Evolutionary conservation across 2,113 vertebrate genomes (phyloP), one percentile per base, ranked within the genome.

Genomic region (Psammodynastes pulverulentus): DNA sequence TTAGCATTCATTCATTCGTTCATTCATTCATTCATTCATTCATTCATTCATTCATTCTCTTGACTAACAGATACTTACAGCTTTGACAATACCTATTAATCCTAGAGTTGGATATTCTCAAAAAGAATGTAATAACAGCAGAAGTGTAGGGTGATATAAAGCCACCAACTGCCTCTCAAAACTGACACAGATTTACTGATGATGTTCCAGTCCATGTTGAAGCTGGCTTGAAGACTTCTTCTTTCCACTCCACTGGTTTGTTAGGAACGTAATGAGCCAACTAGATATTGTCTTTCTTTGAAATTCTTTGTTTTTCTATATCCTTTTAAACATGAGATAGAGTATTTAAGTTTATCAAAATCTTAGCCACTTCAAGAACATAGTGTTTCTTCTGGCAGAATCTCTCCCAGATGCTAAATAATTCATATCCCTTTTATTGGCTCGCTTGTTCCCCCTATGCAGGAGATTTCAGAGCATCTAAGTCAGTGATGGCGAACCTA

Each of bases 311-410:
- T 91, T 58, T n/a, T 46, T 54, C 19, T 15, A 17, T 10, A 89
- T 67, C 17, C 91, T 91, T 93, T 67, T 54, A 58, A 91, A 17
- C 5, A 10, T 4, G 9, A 23, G 21, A 87, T 56, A 86, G 13
- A 5, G 10, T 45, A 10, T 39, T 87, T 49, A 13, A 89, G 90
- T 21, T 45, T 85, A 93, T 92, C 88, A 0, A 0, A 51, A 56
- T 92, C 94, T 43, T 19, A 79, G 48, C 94, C 51, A 29, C 88
- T 21, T 12, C 88, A 58, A 12, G 15, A 15, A 87, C 7, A 86
- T 53, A 5, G 87, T 26, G 43, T 13, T 48, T 53, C 43, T 94
- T 88, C 39, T 89, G 92, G 84, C 93, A 89, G 94, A 96, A 89
- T 24, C 43, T 19, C 4, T 72, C 88, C 90, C 89, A 2, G 91